Evolutionary conservation across 2,888 invertebrate genomes (phyloP).

Genomic region (Argyresthia albistria): DNA sequence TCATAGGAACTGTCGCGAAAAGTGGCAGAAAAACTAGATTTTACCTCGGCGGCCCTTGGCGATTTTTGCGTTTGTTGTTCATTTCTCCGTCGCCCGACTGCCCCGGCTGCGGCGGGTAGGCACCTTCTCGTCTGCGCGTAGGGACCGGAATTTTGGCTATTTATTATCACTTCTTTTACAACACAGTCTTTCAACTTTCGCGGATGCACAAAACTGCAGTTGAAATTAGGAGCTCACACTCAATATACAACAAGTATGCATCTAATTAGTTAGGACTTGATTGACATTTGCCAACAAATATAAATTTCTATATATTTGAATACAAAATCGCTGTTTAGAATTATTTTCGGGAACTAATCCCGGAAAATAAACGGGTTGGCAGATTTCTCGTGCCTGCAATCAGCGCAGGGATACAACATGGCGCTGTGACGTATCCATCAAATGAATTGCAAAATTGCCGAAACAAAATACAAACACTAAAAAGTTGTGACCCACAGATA

Average conservation of each 20-base stretch:
- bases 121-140: conserved; percentile 85
- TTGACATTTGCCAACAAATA: conserved; percentile 69
- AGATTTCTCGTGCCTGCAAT: conserved; percentile 73
- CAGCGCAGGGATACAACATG: conserved; percentile 74
- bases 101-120: conserved; percentile 82
- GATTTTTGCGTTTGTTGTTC: conserved; percentile 89
- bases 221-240: conserved; percentile 66
- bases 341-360: conserved; percentile 66
- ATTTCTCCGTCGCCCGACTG: conserved; percentile 75
- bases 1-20: conserved; percentile 42
- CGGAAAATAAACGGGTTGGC: conserved; percentile 71
- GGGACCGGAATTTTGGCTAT: conserved; percentile 89
- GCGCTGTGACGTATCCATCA: conserved; percentile 70
- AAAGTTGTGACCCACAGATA: conserved; percentile 8
- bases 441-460: conserved; percentile 54
- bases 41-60: conserved; percentile 84
- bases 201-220: conserved; percentile 73
- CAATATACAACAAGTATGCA: conserved; percentile 64
- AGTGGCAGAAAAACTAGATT: conserved; percentile 35
- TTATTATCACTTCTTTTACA: conserved; percentile 70
- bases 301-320: conserved; percentile 67
- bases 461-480: not conserved
- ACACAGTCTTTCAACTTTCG: conserved; percentile 74
- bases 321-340: conserved; percentile 68
- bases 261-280: conserved; percentile 59